Conservation (phyloP, 1,140 invertebrate genomes). For the Lordiphosa stackelbergi region DNA sequence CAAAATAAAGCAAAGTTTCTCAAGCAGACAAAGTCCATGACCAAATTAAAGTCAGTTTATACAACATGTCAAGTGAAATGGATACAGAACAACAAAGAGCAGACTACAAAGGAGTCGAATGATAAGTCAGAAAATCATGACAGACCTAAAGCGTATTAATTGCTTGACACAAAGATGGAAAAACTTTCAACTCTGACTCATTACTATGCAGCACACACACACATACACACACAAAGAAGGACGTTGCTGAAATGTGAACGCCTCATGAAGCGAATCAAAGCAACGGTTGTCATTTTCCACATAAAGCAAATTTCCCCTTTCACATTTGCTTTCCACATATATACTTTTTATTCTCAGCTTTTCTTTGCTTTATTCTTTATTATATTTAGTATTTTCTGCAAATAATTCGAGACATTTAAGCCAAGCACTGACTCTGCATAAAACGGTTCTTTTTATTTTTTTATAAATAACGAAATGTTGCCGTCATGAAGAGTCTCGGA, state of each 20-base stretch:
- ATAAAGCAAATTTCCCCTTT: slow-evolving; percentile 43
- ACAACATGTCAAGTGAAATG: slow-evolving; percentile 21
- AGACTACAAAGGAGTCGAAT: slow-evolving; percentile 21
- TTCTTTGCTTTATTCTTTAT: slow-evolving; percentile 18
- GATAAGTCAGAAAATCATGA: slow-evolving; percentile 37
- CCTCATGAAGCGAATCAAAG: slow-evolving; percentile 59
- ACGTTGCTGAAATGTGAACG: slow-evolving; percentile 27
- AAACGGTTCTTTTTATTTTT: slow-evolving; percentile 44
- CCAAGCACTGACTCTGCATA: slow-evolving; percentile 55
- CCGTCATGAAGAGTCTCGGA: slow-evolving; percentile 52
- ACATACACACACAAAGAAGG: not conserved
- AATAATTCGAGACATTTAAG: slow-evolving; percentile 55
- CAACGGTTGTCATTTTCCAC: slow-evolving; percentile 66
- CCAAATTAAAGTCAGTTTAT: slow-evolving; percentile 17
- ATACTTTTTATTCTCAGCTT: slow-evolving; percentile 19
- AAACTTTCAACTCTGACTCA: slow-evolving; percentile 39
- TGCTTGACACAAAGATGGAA: slow-evolving; percentile 39
- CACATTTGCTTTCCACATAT: slow-evolving; percentile 6
- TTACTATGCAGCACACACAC: slow-evolving; percentile 55
- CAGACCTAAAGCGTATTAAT: slow-evolving; percentile 69
- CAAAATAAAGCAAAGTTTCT: slow-evolving; percentile 19
- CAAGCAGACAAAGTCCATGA: slow-evolving; percentile 47
- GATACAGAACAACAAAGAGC: slow-evolving; percentile 7
- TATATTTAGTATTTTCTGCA: slow-evolving; percentile 27
- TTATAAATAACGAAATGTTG: slow-evolving; percentile 39